Base-by-base conservation (phyloP, 1,140 invertebrate genomes). In the Micrasema minimum region DNA sequence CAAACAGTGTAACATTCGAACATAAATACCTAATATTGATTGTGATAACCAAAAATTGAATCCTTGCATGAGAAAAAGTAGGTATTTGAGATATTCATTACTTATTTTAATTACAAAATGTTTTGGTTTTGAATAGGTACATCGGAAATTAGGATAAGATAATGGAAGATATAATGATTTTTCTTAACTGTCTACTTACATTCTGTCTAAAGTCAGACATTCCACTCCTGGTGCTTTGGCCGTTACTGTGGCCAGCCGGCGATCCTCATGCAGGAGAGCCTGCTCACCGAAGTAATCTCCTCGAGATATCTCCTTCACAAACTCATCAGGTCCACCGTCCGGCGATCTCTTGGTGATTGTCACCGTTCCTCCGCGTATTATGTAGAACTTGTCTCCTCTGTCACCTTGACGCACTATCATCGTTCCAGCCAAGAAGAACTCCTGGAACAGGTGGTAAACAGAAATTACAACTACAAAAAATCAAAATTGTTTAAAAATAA, bases 381-480 rank as follows among this genome's bases (percentile, higher is more conserved):
- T 96, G 79, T 94, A 99, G 82, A 99, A 99, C 75, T 96, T 96
- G 80, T 99, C 96, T 2, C 97, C 96, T 66, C 89, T 88, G 51
- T 97, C 95, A 0, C 96, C 96, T 83, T 99, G 94, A 7, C 93
- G 84, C n/a, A 99, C 91, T 69, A 99, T 96, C 74, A 90, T 90
- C 0, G 93, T 92, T 7, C 92, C 94, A 18, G 92, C 87, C 53
- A 90, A 88, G 80, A 95, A 98, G 77, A 94, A 93, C 78, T 94
- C 92, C 89, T 93, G 81, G 75, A 66, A 75, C 12, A 23, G 26
- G n/a, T n/a, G n/a, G n/a, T 7, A 43, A 22, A 53, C 3, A 22
- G 5, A 4, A 22, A 53, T 53, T 12, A 14, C 43, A n/a, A n/a
- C n/a, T n/a, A n/a, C n/a, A n/a, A n/a, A n/a, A n/a, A n/a, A n/a